Evolutionary conservation across 92 coral and sea anemone species (phyloP), one percentile per base, ranked within the genome.

Genomic region (Ricordea florida): DNA sequence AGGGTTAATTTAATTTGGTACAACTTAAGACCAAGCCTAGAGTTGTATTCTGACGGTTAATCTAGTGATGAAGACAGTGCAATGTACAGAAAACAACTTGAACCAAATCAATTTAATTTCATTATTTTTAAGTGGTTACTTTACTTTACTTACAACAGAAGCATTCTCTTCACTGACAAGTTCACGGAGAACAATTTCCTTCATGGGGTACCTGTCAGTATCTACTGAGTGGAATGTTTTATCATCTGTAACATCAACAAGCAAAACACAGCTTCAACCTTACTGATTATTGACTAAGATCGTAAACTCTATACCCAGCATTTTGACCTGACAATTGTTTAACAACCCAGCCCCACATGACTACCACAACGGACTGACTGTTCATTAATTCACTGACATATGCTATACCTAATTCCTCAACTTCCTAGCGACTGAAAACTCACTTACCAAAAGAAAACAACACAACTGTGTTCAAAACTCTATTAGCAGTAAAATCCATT

Each of bases 191-290:
- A 49, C 16, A 51, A 91, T 62, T 53, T 56, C 68, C 61, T 91
- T 91, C 97, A 91, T 91, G 46, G 97, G 97, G 41, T 91, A 91
- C 31, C 97, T 89, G 26, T 80, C 46, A 5, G 93, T 91, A 24
- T 91, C 97, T 38, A 91, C 72, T 5, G 83, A 53, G 24, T 30
- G 8, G 6, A 25, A 46, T 10, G 85, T 52, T 22, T 37, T 62
- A n/a, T 79, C 35, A 73, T 91, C 97, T 90, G 61, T 14, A 32
- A 55, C 10, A 18, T 14, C 28, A 13, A 9, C 13, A 55, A 37
- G 18, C 21, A 53, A 24, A 36, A 2, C 36, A 40, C 24, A 6
- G 15, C 50, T 40, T 9, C 52, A 62, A 34, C 62, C 30, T 14
- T 1, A 22, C 13, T 9, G 2, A 17, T 10, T 5, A 47, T 8